Percentiles rank a stretch among this genome's conserved stretches.
Evolutionary conservation across 2,113 vertebrate species (phyloP).

Genomic region (Sminthopsis crassicaudata): DNA sequence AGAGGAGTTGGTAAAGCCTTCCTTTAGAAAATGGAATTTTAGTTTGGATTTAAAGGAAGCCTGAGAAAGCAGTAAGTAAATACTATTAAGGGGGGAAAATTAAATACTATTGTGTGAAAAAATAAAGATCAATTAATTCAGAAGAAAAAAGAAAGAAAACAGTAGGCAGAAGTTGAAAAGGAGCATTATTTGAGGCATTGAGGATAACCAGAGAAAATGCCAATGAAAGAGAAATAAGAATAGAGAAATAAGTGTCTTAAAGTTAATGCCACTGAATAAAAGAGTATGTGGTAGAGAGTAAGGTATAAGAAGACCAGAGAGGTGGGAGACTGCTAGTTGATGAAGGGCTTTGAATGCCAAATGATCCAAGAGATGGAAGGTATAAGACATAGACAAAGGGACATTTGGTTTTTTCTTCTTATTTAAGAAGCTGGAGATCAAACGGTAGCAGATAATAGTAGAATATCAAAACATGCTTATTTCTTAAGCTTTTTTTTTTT

Average conservation of each 20-base stretch:
- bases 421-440: neutral
- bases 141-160: neutral
- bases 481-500: neutral
- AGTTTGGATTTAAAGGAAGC: neutral
- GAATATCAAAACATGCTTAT: neutral
- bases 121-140: no score
- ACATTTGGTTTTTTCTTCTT: neutral
- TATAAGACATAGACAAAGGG: neutral
- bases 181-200: neutral
- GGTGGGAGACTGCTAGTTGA: neutral
- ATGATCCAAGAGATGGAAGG: neutral
- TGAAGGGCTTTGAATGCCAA: neutral
- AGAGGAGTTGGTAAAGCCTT: neutral
- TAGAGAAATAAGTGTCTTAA: neutral
- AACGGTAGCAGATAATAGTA: neutral
- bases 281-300: neutral
- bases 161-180: neutral
- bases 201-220: neutral
- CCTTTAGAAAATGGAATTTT: neutral
- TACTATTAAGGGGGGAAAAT: no score
- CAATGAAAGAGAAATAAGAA: neutral
- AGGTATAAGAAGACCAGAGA: neutral
- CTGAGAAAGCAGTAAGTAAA: neutral
- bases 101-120: no score
- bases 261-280: neutral